phyloP scores from a whole-genome alignment of 2,888 invertebrate genomes.

The Cosmia pyralina region DNA sequence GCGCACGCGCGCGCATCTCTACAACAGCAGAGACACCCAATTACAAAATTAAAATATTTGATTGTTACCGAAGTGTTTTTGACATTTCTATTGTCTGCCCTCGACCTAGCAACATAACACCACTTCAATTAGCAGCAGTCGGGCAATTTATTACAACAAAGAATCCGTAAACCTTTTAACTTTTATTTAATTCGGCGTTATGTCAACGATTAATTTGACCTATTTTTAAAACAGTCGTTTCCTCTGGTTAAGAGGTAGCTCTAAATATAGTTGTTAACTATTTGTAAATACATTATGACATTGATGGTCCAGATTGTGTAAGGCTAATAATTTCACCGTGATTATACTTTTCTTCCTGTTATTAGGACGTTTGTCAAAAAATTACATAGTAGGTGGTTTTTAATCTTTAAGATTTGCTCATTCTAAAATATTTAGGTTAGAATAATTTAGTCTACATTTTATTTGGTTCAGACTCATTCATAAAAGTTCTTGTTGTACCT shows the following conservation, averaged over 20 bases:
- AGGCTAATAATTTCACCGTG: slow-evolving; percentile 30
- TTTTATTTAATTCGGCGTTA: slow-evolving; percentile 31
- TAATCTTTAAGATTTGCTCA: neutral
- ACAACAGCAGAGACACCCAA: neutral
- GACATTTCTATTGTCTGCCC: slow-evolving; percentile 40
- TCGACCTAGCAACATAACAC: slow-evolving; percentile 21
- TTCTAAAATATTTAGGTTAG: neutral
- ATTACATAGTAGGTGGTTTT: neutral
- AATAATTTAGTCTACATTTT: neutral
- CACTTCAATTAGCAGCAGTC: slow-evolving; percentile 29
- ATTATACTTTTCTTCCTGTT: slow-evolving; percentile 8
- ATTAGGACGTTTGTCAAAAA: neutral
- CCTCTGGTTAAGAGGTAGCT: neutral
- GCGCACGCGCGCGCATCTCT: no score
- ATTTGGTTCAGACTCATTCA: slow-evolving; percentile 3
- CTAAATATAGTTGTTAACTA: slow-evolving; percentile 22
- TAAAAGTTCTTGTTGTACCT: neutral
- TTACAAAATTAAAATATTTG: slow-evolving; percentile 20
- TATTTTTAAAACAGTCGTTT: slow-evolving; percentile 43
- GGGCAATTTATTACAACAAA: slow-evolving; percentile 49
- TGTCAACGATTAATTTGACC: slow-evolving; percentile 42
- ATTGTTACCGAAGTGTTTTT: slow-evolving; percentile 33
- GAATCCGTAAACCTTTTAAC: slow-evolving; percentile 38
- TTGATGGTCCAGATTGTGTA: slow-evolving; percentile 16
- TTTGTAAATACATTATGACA: slow-evolving; percentile 21